Evolutionary conservation across 2,888 invertebrate genomes (phyloP), one percentile per base, ranked within the genome.

Genomic region (Drosophila peninsularis): DNA sequence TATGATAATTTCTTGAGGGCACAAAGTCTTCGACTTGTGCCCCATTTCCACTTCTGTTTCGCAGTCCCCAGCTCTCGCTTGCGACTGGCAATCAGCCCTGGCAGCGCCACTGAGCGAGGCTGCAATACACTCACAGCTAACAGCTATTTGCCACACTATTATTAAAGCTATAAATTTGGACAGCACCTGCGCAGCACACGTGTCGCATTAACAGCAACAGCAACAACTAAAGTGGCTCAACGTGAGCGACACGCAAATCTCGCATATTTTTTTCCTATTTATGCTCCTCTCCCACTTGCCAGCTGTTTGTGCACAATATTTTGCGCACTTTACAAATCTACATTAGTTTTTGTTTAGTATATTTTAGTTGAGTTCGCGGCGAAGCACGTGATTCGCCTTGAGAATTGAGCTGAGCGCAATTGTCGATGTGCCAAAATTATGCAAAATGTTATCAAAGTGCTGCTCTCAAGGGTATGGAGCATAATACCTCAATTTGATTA

Each of bases 341-440:
- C 78, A 88, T 74, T 82, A 74, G 72, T 75, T 85, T 62, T 53
- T 57, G 72, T 52, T 66, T 70, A 66, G 50, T 39, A 45, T 49
- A 32, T 50, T 50, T 36, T 50, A 58, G 72, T 63, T 66, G 50
- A 81, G 72, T 67, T 87, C 68, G 63, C 64, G 60, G 36, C 63
- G 57, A 61, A 57, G 36, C 50, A 83, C 89, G 89, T 88, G 81
- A 88, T 83, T 71, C 71, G 84, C 80, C 70, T 84, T 70, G 72
- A 64, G 52, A 82, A 53, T 41, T 5, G 10, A 34, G 14, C 19
- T 42, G 11, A 11, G 17, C 17, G 13, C 49, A 19, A 49, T 30
- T 32, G 32, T 49, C 13, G 19, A 32, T 32, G 19, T 11, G 50
- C 3, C 11, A 11, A 27, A 47, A 10, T 27, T 13, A 6, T 45